Base-by-base conservation (phyloP, 2,113 vertebrate species). In the Parus major region DNA sequence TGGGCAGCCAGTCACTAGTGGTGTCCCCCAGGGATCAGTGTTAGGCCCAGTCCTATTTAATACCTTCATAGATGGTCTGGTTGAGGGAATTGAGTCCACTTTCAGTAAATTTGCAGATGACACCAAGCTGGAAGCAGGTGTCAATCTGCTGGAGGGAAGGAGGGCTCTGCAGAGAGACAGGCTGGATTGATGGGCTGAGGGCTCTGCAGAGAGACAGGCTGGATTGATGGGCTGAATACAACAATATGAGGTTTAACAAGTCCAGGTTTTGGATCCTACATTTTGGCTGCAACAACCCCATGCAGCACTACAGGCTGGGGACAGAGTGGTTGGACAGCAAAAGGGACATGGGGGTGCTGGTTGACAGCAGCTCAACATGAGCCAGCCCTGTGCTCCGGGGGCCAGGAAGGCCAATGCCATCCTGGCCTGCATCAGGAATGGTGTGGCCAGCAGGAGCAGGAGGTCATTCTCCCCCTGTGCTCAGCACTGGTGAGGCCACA, bases 401-500 rank as follows among this genome's bases (percentile, higher is more conserved):
- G n/a, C 59, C 69, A 47, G 47, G 23, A 41, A 5, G 28, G 59
- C 28, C 22, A 47, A 8, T 0, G 15, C 28, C 29, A 9, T 5
- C 81, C 69, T 75, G 70, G n/a, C 12, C n/a, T 41, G 70, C 0
- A 3, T 16, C 29, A 49, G 50, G 5, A 65, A 13, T 1, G 0
- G 50, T 20, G 42, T 29, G 29, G 15, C 24, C 60, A 84, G 41
- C 41, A 73, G 50, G 41, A 47, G 3, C 49, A 39, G 18, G 41
- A 9, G 24, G 28, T 9, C 5, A 73, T 56, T 29, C 16, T 24
- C 0, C 23, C 13, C 20, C 24, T 82, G 12, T 24, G 12, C 55
- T 1, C 0, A 0, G 46, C 12, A 52, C 12, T 29, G 29, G 12
- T 50, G 36, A 50, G 79, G 35, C 2, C 2, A 0, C 9, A n/a